Evolutionary conservation across 2,113 vertebrate genomes (phyloP), one percentile per base, ranked within the genome.

Genomic region (Phalacrocorax brasilianus): DNA sequence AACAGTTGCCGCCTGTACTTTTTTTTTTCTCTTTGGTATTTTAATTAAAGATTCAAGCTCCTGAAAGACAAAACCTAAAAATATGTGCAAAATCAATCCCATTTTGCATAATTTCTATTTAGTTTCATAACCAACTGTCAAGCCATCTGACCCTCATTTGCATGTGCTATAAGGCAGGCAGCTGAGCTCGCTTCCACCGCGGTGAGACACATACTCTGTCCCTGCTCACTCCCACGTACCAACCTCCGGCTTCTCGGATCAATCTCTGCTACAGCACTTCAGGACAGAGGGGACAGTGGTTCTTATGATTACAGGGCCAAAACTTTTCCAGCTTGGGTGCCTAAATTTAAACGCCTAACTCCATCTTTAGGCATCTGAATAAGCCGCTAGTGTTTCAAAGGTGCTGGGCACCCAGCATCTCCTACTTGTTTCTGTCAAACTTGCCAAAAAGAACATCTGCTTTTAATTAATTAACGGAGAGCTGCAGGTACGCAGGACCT

Each of bases 31-130:
- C 58, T 24, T 85, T 76, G 68, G 89, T 75, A 91, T 97, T 97
- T 97, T 97, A 97, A 96, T 97, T 94, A 97, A 97, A 97, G 91
- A 93, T 93, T 90, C 80, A n/a, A 94, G 88, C 56, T 87, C 78
- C 67, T 74, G 85, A 96, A 96, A 97, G 92, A 96, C 82, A 96
- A 97, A 97, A 65, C n/a, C 89, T 91, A 88, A 96, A 97, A 94
- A 93, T 67, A 85, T 62, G 82, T 85, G 94, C 78, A 79, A 89
- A 92, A 96, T 94, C 93, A 89, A 89, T 70, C 70, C n/a, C 92
- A 88, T 95, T 97, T 87, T 93, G 89, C 93, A 95, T 93, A 90
- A 95, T 96, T 96, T 93, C 89, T 94, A 67, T 83, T 89, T 58
- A 86, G 91, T 49, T 93, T 89, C 87, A 91, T 32, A 89, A 96